Evolutionary conservation across 2,888 invertebrate species (phyloP).

Genomic region (Autographa gamma): DNA sequence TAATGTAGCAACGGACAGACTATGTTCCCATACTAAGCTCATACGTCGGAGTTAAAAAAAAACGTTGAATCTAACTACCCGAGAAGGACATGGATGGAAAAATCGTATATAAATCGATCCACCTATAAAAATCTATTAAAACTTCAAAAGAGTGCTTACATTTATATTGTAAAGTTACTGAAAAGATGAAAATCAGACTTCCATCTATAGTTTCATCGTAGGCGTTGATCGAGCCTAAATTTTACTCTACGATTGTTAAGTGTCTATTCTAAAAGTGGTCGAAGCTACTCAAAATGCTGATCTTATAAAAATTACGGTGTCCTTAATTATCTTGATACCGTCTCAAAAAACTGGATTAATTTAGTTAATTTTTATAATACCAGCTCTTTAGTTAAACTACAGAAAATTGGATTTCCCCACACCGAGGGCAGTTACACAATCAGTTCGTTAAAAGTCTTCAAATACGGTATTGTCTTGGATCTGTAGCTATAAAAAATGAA

Average conservation of each 20-base stretch:
- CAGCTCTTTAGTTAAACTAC: constrained; percentile 63
- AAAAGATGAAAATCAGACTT: constrained; percentile 71
- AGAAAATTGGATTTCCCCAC: constrained; percentile 72
- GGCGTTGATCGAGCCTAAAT: constrained; percentile 33
- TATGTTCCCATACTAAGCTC: constrained; percentile 61
- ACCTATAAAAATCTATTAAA: constrained; percentile 59
- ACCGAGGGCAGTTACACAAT: constrained; percentile 66
- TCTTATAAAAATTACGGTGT: constrained; percentile 48
- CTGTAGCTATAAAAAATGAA: constrained; percentile 49
- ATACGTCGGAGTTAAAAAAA: constrained; percentile 47
- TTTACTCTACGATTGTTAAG: constrained; percentile 47
- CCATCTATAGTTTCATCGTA: constrained; percentile 51
- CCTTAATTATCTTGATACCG: not conserved
- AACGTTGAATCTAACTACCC: constrained; percentile 57
- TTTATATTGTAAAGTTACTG: constrained; percentile 60
- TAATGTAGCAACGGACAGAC: constrained; percentile 39
- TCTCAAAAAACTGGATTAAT: constrained; percentile 4
- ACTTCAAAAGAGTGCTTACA: constrained; percentile 60
- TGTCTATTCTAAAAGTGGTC: constrained; percentile 65
- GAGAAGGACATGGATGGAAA: constrained; percentile 58
- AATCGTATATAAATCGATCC: constrained; percentile 52
- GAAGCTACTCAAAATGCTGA: constrained; percentile 54
- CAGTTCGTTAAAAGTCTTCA: constrained; percentile 72
- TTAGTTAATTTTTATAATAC: constrained; percentile 45
- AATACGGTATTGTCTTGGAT: constrained; percentile 74